Evolutionary conservation across 2,888 invertebrate genomes (phyloP).

Genomic region (Conus canariensis): DNA sequence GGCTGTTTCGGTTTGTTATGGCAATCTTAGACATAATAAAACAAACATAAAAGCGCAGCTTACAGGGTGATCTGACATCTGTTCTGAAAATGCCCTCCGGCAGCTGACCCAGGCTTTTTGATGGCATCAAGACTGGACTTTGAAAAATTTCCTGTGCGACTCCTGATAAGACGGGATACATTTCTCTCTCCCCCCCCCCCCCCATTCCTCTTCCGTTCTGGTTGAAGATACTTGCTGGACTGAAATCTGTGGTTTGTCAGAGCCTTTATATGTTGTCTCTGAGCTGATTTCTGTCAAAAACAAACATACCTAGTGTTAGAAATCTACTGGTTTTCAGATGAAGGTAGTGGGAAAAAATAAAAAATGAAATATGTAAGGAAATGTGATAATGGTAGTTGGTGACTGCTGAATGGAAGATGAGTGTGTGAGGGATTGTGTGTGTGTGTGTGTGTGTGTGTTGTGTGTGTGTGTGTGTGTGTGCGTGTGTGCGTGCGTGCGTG

Average conservation of each 20-base stretch:
- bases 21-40: neutral
- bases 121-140: neutral
- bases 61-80: neutral
- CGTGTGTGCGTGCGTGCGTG: neutral
- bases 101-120: constrained; percentile 29
- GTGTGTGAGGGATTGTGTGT: neutral
- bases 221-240: neutral
- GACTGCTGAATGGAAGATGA: neutral
- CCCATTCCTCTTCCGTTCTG: neutral
- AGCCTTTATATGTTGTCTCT: constrained; percentile 7
- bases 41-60: neutral
- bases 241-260: neutral
- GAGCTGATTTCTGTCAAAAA: neutral
- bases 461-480: neutral
- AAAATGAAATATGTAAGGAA: neutral
- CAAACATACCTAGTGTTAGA: neutral
- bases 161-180: neutral
- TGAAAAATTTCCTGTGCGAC: neutral
- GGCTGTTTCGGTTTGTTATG: neutral
- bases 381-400: neutral
- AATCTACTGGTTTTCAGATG: neutral
- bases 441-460: neutral
- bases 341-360: neutral
- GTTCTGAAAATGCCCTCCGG: neutral
- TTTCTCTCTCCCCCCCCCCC: no score